phyloP scores from a whole-genome alignment of 2,888 invertebrate species.

The Linnaemya vulpina region DNA sequence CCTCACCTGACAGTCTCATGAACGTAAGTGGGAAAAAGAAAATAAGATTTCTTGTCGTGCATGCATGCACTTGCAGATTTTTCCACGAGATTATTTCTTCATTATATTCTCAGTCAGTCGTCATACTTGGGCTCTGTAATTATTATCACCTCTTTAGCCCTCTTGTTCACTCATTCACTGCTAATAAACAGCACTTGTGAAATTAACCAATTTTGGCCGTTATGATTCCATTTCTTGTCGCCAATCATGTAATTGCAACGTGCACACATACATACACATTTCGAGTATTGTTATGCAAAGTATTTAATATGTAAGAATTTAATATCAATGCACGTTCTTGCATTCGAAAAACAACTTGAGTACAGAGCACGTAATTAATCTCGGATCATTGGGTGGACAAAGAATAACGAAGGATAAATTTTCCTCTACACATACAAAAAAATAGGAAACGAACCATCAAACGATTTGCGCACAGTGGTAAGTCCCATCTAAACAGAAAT shows the following conservation, averaged over 20 bases:
- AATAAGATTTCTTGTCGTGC: constrained; percentile 13
- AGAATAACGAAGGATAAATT: too few species aligned
- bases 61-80: constrained; percentile 33
- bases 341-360: too few species aligned
- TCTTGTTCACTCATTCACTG: constrained; percentile 13
- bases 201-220: constrained; percentile 27
- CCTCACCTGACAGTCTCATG: constrained; percentile 52
- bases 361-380: background rate
- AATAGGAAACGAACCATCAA: too few species aligned
- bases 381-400: too few species aligned
- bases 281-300: background rate
- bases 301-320: too few species aligned
- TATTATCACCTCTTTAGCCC: constrained; percentile 49
- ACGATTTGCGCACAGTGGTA: too few species aligned
- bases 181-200: constrained; percentile 17
- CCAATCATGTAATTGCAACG: background rate
- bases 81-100: constrained; percentile 32
- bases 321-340: too few species aligned
- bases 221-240: background rate
- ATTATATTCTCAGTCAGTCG: constrained; percentile 12
- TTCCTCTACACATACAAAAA: too few species aligned
- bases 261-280: too few species aligned
- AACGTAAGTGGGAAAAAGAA: background rate
- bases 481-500: too few species aligned
- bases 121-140: constrained; percentile 32